Conservation (phyloP, 2,797 vertebrate species). For the Perodicticus potto region DNA sequence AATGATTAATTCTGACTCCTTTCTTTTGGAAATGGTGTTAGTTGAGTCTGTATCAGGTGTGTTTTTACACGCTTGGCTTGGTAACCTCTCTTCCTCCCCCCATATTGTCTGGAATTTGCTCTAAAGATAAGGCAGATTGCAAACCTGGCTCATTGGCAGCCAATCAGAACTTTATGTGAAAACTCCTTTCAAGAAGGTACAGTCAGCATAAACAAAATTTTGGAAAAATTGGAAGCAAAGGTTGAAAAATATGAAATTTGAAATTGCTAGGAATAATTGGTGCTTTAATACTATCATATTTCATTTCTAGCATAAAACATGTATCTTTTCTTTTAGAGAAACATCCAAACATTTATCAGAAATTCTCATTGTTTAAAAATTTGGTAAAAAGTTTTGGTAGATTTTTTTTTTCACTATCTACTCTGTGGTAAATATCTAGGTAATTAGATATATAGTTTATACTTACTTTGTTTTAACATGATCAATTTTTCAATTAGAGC, state of each 20-base stretch:
- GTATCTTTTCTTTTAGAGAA: neutral
- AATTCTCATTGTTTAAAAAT: slow-evolving; percentile 14
- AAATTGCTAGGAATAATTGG: neutral
- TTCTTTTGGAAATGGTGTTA: slow-evolving; percentile 53
- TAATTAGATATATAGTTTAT: neutral
- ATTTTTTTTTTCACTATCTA: neutral
- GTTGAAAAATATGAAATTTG: neutral
- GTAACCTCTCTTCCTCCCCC: neutral
- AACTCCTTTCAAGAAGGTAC: slow-evolving; percentile 37
- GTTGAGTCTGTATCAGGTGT: neutral
- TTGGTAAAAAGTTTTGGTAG: neutral
- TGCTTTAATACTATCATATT: neutral
- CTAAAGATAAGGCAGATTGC: slow-evolving; percentile 51
- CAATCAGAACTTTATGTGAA: slow-evolving; percentile 24
- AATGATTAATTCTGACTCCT: neutral
- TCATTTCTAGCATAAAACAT: slow-evolving; percentile 15
- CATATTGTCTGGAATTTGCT: slow-evolving; percentile 54
- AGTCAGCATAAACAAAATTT: slow-evolving; percentile 42
- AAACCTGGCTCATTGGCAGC: slow-evolving; percentile 1
- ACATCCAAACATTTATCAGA: neutral
- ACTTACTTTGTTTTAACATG: slow-evolving; percentile 56
- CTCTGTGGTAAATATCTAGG: neutral
- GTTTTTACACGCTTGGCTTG: slow-evolving; percentile 12
- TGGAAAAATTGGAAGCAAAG: slow-evolving; percentile 10
- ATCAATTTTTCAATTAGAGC: slow-evolving; percentile 10